Base-by-base conservation (phyloP, 2,888 invertebrate genomes). In the Caenorhabditis angaria region DNA sequence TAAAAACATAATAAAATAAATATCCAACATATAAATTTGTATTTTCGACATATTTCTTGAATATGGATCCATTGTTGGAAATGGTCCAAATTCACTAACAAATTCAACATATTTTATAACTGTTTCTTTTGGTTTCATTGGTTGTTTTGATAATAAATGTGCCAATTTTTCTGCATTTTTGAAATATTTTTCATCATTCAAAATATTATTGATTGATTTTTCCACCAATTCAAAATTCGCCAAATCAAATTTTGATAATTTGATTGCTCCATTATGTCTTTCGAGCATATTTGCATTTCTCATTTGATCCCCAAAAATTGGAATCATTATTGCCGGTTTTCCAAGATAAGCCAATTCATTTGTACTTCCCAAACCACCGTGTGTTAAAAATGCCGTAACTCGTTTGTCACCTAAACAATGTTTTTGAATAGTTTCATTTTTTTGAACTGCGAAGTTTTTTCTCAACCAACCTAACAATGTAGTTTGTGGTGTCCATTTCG, bases 251-350 rank as follows among this genome's bases (percentile, higher is more conserved):
- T 76, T 76, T 22, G 65, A 59, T 0, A 76, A 51, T 20, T 48
- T 58, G 12, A 76, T 61, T n/a, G 70, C 58, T 35, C 62, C 60
- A 10, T 58, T 63, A n/a, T 67, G 70, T 12, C 76, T 61, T 2
- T 58, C 56, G 22, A 76, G 24, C 76, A 76, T 76, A 22, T 65
- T 58, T 0, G 65, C 61, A 48, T 76, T 76, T 18, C 76, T 56
- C 14, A 64, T 58, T 59, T 76, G 76, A 51, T 76, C 76, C 2
- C 72, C 76, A 48, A 76, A 76, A 4, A 76, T 56, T 10, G 76
- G 76, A 27, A 76, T 65, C 71, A 70, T 59, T 35, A 72, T 47
- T 2, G 72, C 57, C 2, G 72, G 72, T 50, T 64, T 72, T 1
- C 68, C 72, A 0, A 57, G 35, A 28, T 61, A 57, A 27, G 66